Evolutionary conservation across 2,888 invertebrate genomes (phyloP), one percentile per base, ranked within the genome.

Genomic region (Belgica antarctica): DNA sequence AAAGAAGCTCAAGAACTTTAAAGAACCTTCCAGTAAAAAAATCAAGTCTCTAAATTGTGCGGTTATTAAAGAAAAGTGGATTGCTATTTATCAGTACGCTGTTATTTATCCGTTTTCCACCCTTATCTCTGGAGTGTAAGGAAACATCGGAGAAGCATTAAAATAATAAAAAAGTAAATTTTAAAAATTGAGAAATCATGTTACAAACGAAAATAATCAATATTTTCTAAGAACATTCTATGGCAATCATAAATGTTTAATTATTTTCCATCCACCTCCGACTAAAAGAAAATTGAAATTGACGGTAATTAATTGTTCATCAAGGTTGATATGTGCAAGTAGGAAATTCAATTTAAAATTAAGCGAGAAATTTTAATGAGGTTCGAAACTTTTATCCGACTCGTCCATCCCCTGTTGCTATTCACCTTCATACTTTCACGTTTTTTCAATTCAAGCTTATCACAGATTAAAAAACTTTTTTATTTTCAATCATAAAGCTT

Each of bases 251-350:
- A 5, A 5, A 12, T 12, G 15, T 12, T 10, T n/a, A 2, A n/a
- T 15, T 41, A 41, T 41, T 41, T 41, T 2, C n/a, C 41, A 41
- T 41, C 41, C 15, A 41, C 15, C 15, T 12, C 15, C 41, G 10
- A 41, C n/a, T 41, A 10, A 41, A n/a, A 41, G 4, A 10, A 41
- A 41, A 41, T n/a, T n/a, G 46, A 34, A 65, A 65, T 65, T 65
- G 65, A 65, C 65, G 25, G 47, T 15, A 65, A 47, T 65, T 65
- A 47, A 65, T 47, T 65, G 65, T 65, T 62, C 10, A 36, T 62
- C 25, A 31, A 27, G 25, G 15, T 65, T 65, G 65, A 65, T 65
- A 65, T 65, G 65, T 65, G 46, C 65, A 65, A 24, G 24, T 24
- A 52, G 2, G 27, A n/a, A 59, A 27, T 59, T 59, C 17, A 22